A percentile compares a stretch with the other conserved stretches of the same genome.
Conservation (phyloP, 2,797 vertebrate genomes). For the Sebastes hopkinsi region DNA sequence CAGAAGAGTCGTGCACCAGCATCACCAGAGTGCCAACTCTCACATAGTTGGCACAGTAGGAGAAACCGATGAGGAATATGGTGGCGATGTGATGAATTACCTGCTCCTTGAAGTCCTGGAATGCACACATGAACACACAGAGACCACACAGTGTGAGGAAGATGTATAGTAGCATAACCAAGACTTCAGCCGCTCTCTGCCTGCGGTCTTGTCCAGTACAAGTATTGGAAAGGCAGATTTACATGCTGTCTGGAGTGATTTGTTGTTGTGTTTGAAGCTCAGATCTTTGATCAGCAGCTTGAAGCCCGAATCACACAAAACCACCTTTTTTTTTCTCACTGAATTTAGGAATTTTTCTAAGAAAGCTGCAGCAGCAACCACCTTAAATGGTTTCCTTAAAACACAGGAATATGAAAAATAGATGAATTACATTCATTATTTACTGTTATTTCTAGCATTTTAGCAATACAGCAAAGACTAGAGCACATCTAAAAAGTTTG, state of each 20-base stretch:
- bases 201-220: slow-evolving; percentile 8
- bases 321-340: background rate
- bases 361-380: background rate
- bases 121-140: slow-evolving; percentile 10
- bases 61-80: slow-evolving; percentile 87
- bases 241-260: slow-evolving; percentile 4
- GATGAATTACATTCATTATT: background rate
- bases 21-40: slow-evolving; percentile 87
- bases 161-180: background rate
- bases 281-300: slow-evolving; percentile 8
- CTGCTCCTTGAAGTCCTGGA: slow-evolving; percentile 91
- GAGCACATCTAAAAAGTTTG: background rate
- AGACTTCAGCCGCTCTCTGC: slow-evolving; percentile 2
- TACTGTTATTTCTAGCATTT: background rate
- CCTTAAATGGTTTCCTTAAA: background rate
- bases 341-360: background rate
- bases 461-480: background rate
- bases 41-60: slow-evolving; percentile 87
- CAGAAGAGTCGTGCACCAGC: slow-evolving; percentile 87
- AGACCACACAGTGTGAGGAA: slow-evolving; percentile 28
- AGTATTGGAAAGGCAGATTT: background rate
- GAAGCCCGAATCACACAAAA: background rate
- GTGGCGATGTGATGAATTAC: slow-evolving; percentile 88
- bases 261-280: background rate
- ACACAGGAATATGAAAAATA: background rate